Evolutionary conservation across 1,140 invertebrate species (phyloP), one percentile per base, ranked within the genome.

Genomic region (Plectrocnemia conspersa): DNA sequence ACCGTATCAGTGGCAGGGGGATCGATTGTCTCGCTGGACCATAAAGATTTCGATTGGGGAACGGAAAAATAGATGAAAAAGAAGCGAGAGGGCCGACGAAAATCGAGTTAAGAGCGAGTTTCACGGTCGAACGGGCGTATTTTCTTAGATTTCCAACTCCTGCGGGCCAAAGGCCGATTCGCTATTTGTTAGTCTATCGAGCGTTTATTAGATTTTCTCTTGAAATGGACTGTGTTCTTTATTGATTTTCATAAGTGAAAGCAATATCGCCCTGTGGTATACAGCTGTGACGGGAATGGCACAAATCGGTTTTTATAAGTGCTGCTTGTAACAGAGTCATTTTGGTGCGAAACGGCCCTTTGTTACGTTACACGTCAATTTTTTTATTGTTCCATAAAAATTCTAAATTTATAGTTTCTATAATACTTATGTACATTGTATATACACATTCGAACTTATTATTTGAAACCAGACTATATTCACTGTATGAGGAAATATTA

Each of bases 71-170:
- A 54, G 52, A 52, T 36, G 52, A 59, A 54, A 55, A 3, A 19
- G n/a, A 16, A 16, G 49, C 24, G 25, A 7, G 32, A 15, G 13
- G 19, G 21, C 38, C 15, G 24, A 18, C 18, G 23, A 44, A 47
- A 55, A 60, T 56, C 48, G 53, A 52, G 53, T 60, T 53, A 59
- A 55, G 52, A 46, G 49, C 47, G 46, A 59, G 46, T 59, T 54
- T 52, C 57, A 59, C 57, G 57, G 53, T 49, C 52, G 52, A 52
- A 24, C 47, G 48, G 24, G 4, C 36, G 35, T 24, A 29, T 59
- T 52, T 59, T 59, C 52, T 52, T 52, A 57, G 48, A 52, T 57
- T 32, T 49, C 15, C 16, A 16, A 4, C 45, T 4, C 25, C 13
- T 7, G 40, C 5, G 7, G 15, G 9, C 13, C 5, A 6, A 4